These are phyloP conservation scores for Nyctalus aviator DNA, from an alignment of 2,797 vertebrate genomes.

Conservation along the genomic window DNA sequence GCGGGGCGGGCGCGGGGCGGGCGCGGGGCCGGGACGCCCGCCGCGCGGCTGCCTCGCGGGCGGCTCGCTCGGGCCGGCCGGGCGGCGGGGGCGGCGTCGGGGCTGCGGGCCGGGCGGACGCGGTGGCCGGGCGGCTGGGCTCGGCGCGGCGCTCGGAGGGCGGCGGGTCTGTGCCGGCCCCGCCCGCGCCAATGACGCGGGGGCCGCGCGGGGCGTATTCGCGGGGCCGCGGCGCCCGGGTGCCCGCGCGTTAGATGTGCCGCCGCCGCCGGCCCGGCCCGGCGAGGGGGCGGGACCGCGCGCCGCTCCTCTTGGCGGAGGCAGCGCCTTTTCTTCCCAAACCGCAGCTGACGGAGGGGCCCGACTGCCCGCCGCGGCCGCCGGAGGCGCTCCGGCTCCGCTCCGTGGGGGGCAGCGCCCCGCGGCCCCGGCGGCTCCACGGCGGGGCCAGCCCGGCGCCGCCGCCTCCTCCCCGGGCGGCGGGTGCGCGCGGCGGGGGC, in stretches of 20 bases:
- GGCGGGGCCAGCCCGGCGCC: slow-evolving; percentile 64
- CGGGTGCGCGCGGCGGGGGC: not conserved
- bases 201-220: slow-evolving; percentile 90
- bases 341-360: slow-evolving; percentile 86
- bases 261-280: slow-evolving; percentile 69
- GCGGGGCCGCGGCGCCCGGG: slow-evolving; percentile 83
- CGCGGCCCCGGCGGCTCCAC: slow-evolving; percentile 61
- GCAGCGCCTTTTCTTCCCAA: slow-evolving; percentile 84
- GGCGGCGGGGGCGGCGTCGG: too few relatives aligned
- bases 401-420: slow-evolving; percentile 86
- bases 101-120: too few relatives aligned
- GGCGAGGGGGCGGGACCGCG: slow-evolving; percentile 81
- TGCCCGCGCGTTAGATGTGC: slow-evolving; percentile 82
- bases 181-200: slow-evolving; percentile 89
- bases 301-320: slow-evolving; percentile 82
- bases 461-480: slow-evolving; percentile 20
- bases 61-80: too few relatives aligned
- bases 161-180: slow-evolving; percentile 80
- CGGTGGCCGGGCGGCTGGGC: not conserved
- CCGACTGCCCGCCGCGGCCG: slow-evolving; percentile 83
- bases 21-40: too few relatives aligned
- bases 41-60: too few relatives aligned
- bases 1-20: not conserved
- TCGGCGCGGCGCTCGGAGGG: slow-evolving; percentile 58
- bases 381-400: slow-evolving; percentile 86